A percentile compares a stretch with the other conserved stretches of the same genome.
phyloP scores from a whole-genome alignment of 1,140 invertebrate genomes.

The Pogonomyrmex californicus region DNA sequence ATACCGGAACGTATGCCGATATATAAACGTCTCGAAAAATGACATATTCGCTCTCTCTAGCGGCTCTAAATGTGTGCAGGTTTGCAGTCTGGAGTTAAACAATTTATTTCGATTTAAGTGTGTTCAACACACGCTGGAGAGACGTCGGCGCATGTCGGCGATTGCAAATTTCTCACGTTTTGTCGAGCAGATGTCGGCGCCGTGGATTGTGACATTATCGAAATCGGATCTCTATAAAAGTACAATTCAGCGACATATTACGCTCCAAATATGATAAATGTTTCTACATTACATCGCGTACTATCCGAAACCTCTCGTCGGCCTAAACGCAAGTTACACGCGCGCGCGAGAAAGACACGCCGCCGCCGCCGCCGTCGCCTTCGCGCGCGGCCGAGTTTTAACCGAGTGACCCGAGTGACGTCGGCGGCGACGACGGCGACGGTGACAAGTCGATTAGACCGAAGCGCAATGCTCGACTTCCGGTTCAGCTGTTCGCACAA shows the following conservation, averaged over 20 bases:
- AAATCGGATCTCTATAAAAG: background rate
- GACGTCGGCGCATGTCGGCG: background rate
- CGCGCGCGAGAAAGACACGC: constrained; percentile 29
- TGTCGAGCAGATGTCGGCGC: background rate
- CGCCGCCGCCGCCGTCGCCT: constrained; percentile 32
- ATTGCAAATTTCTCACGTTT: background rate
- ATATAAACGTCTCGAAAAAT: background rate
- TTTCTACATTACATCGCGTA: background rate
- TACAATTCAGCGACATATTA: background rate
- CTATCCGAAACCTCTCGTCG: background rate
- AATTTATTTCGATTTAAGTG: background rate
- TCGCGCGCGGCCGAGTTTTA: constrained; percentile 47
- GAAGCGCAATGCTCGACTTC: constrained; percentile 75
- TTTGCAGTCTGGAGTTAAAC: background rate
- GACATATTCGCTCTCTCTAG: background rate
- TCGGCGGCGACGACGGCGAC: constrained; percentile 8
- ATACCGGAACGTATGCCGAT: constrained; percentile 17
- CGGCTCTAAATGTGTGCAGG: background rate
- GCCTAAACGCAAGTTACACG: constrained; percentile 5
- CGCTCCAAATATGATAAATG: background rate
- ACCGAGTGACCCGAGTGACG: constrained; percentile 69
- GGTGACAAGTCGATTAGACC: constrained; percentile 59
- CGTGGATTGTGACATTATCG: background rate
- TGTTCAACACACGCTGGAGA: background rate
- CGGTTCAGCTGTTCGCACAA: constrained; percentile 75